Evolutionary conservation across 1,140 invertebrate genomes (phyloP).

Genomic region (Caligus rogercresseyi): DNA sequence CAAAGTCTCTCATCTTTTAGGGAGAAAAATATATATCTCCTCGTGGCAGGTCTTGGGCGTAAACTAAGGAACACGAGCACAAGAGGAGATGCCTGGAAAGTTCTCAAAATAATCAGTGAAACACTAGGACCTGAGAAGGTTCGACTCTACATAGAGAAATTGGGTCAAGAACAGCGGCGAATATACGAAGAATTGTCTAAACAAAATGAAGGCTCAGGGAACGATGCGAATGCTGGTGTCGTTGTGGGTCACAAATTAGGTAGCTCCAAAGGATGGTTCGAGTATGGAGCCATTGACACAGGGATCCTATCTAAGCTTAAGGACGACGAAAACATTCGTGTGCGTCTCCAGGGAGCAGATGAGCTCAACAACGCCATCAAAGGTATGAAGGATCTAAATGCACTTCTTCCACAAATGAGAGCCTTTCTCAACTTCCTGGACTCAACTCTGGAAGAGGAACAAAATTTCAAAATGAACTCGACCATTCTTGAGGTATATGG

Average conservation of each 20-base stretch:
- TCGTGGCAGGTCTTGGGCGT: conserved; percentile 8
- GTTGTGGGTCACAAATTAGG: conserved; percentile 1
- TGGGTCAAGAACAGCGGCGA: neutral
- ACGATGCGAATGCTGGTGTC: neutral
- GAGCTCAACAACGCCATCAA: conserved; percentile 36
- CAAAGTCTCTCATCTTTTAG: neutral
- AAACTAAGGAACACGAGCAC: neutral
- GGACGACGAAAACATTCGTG: conserved; percentile 37
- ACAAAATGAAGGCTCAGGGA: neutral
- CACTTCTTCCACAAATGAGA: conserved; percentile 40
- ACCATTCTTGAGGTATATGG: conserved; percentile 32
- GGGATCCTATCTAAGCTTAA: conserved; percentile 8
- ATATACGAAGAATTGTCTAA: neutral
- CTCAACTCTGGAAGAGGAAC: conserved; percentile 37
- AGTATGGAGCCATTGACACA: conserved; percentile 15
- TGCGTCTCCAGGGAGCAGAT: conserved; percentile 37
- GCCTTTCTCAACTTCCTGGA: conserved; percentile 41
- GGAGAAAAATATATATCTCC: conserved; percentile 7
- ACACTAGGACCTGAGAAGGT: conserved; percentile 2
- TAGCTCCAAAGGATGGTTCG: conserved; percentile 1
- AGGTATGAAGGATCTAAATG: conserved; percentile 32
- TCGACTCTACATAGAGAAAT: neutral
- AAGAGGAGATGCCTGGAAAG: neutral
- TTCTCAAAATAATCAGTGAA: conserved; percentile 1
- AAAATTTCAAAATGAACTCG: conserved; percentile 40